Base-by-base conservation (phyloP, 2,888 invertebrate species). In the Ophioninae sp. region DNA sequence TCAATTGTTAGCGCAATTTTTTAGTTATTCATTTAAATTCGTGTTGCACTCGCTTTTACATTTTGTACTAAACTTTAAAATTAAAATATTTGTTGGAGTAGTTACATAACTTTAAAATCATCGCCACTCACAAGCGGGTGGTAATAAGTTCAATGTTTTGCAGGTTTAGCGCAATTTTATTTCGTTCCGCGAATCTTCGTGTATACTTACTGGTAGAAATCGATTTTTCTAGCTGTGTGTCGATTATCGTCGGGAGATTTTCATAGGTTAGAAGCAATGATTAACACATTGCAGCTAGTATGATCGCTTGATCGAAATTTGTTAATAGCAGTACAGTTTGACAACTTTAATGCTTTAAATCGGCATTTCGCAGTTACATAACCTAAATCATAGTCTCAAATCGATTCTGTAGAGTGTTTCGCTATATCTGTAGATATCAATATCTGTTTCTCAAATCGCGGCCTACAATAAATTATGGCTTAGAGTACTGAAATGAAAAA, bases 121-220 rank as follows among this genome's bases (percentile, higher is more conserved):
- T 68, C 67, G 23, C 30, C 62, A 69, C 68, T 44, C 50, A 41
- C 21, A 10, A 59, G 30, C 1, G 3, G 30, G 30, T 30, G 3
- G 30, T 30, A 30, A 30, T 30, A 3, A 30, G 1, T 1, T 30
- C 30, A 30, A 30, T 30, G 30, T 30, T 30, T 30, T 30, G 30
- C 30, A 30, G 30, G 30, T 30, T 30, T 30, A 30, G 30, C 30
- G 30, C 3, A 37, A 30, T 67, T 64, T 30, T 61, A 73, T 73
- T 68, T 65, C 61, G 20, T 56, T 68, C 67, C 79, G 44, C 67
- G 61, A 79, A 20, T 59, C 68, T 30, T 44, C 17, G 73, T 41
- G 65, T 23, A 13, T 57, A 57, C n/a, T 50, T 61, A 73, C 73
- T 67, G 73, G 68, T 73, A 61, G 50, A 62, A 50, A 37, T 20